A percentile compares a stretch with the other conserved stretches of the same genome.
phyloP scores from a whole-genome alignment of 2,888 invertebrate species.

The Drosophila mulleri region DNA sequence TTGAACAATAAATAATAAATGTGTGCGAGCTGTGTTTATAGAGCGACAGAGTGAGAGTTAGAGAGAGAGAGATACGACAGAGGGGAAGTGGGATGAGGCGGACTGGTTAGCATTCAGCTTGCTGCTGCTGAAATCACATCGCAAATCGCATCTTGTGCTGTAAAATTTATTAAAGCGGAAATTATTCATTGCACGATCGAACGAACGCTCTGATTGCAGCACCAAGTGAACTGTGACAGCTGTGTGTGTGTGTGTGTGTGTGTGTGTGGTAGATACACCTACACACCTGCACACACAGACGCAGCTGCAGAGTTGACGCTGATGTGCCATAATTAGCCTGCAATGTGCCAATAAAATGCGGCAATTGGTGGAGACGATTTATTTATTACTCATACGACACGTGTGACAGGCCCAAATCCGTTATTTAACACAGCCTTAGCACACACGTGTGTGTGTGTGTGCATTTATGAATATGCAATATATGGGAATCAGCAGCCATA shows the following conservation, averaged over 20 bases:
- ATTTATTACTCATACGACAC: slow-evolving; percentile 56
- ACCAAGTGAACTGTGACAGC: slow-evolving; percentile 11
- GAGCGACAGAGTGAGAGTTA: background rate
- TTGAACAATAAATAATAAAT: slow-evolving; percentile 23
- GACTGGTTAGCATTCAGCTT: slow-evolving; percentile 14
- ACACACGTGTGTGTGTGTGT: background rate
- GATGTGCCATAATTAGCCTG: slow-evolving; percentile 69
- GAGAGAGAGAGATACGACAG: background rate
- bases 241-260: slow-evolving; percentile 2
- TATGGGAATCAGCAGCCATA: slow-evolving; percentile 14
- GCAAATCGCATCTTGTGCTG: slow-evolving; percentile 73
- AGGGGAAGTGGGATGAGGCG: background rate
- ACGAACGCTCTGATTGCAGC: slow-evolving; percentile 73
- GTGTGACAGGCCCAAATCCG: slow-evolving; percentile 19
- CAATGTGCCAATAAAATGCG: slow-evolving; percentile 53
- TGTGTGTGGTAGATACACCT: slow-evolving; percentile 1
- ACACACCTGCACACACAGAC: slow-evolving; percentile 20
- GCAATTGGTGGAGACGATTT: slow-evolving; percentile 30
- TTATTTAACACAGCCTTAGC: background rate
- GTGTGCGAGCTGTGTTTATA: slow-evolving; percentile 3
- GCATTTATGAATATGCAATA: slow-evolving; percentile 23
- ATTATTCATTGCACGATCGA: slow-evolving; percentile 82
- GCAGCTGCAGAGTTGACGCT: slow-evolving; percentile 47
- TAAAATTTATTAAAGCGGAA: slow-evolving; percentile 81
- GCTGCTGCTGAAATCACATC: slow-evolving; percentile 51